These are phyloP conservation scores for Eulacestoma nigropectus DNA, from an alignment of 2,113 vertebrate species.

Conservation along the genomic window DNA sequence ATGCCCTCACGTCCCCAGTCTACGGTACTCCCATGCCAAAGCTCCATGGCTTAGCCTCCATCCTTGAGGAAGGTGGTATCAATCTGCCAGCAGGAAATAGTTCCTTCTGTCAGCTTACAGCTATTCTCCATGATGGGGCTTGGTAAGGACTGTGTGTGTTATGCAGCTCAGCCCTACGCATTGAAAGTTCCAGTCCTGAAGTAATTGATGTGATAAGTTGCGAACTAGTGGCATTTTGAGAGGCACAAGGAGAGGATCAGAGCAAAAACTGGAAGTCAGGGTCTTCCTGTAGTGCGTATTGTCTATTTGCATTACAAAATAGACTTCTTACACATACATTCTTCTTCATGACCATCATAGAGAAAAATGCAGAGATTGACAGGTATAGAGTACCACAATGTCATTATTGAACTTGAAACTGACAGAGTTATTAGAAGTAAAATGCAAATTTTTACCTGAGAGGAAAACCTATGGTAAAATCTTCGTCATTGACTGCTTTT, in stretches of 20 bases:
- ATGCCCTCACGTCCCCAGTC: background rate
- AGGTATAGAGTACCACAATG: background rate
- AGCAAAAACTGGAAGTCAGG: background rate
- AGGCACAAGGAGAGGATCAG: background rate
- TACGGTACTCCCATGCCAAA: background rate
- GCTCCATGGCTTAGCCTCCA: background rate
- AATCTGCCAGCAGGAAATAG: background rate
- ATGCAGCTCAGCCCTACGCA: background rate
- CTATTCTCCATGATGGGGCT: fast-evolving
- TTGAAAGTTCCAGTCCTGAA: background rate
- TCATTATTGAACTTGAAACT: background rate
- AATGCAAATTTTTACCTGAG: background rate
- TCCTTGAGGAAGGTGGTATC: background rate
- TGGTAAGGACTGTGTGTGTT: fast-evolving
- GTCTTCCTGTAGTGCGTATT: background rate
- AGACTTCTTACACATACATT: background rate
- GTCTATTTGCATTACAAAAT: background rate
- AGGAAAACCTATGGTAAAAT: background rate
- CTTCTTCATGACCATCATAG: background rate
- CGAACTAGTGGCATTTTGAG: background rate
- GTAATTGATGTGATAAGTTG: background rate
- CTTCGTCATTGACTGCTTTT: background rate
- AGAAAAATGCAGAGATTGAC: background rate
- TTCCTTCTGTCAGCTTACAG: background rate
- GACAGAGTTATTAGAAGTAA: background rate